Percentiles rank a stretch among this genome's conserved stretches.
These are phyloP conservation scores for Mormyrus proboscirostris DNA, from an alignment of 2,797 vertebrate species.

Conservation along the genomic window DNA sequence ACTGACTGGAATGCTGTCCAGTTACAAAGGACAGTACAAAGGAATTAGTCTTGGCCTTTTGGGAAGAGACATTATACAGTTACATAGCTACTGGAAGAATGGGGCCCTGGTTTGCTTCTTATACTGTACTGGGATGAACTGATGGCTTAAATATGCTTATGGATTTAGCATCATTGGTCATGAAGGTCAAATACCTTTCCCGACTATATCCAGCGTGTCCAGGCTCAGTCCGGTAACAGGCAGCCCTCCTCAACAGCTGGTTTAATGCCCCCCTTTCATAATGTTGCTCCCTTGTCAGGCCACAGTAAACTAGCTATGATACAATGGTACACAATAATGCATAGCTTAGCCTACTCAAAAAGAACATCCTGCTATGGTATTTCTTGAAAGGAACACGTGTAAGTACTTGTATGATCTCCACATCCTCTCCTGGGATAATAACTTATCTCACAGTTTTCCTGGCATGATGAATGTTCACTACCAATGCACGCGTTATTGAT, in stretches of 20 bases:
- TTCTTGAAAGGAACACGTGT: neutral
- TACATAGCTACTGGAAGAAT: neutral
- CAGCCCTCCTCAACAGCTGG: neutral
- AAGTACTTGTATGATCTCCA: neutral
- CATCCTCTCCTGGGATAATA: neutral
- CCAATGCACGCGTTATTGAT: neutral
- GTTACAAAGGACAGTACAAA: neutral
- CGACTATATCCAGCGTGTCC: neutral
- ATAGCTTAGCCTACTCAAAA: neutral
- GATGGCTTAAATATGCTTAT: neutral
- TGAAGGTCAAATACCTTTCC: neutral
- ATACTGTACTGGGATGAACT: neutral
- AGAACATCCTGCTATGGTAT: neutral
- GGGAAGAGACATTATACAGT: neutral
- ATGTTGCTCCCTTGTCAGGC: neutral
- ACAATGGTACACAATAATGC: neutral
- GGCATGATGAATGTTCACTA: neutral
- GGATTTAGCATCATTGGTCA: neutral
- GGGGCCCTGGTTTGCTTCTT: neutral
- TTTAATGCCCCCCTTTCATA: neutral
- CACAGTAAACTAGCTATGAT: neutral
- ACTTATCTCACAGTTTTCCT: neutral
- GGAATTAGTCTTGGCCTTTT: neutral
- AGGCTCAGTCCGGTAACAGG: neutral
- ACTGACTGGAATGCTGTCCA: neutral